phyloP scores from a whole-genome alignment of 53 echinoderm and acorn worm genomes.

The Holothuria leucospilota region DNA sequence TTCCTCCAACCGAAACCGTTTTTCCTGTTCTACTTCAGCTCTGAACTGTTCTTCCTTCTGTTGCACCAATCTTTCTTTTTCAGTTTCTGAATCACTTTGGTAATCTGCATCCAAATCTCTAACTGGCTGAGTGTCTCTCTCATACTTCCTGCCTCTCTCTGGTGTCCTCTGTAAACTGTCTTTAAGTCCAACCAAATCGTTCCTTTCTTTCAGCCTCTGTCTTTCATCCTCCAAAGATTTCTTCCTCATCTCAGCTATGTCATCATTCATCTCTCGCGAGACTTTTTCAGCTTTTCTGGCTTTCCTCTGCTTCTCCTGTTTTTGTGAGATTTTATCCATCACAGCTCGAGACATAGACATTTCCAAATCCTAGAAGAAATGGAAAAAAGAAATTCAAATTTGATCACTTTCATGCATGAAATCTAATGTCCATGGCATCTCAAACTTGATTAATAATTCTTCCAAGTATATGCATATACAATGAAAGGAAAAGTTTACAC shows the following conservation, averaged over 20 bases:
- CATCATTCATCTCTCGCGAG: conserved; percentile 65
- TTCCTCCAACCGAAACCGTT: conserved; percentile 49
- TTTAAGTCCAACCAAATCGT: conserved; percentile 25
- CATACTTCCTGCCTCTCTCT: conserved; percentile 1
- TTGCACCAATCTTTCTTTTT: conserved; percentile 46
- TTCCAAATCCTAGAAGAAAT: conserved; percentile 58
- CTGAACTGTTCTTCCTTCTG: conserved; percentile 30
- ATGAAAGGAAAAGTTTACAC: too few species aligned
- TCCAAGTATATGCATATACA: too few species aligned
- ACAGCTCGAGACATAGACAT: conserved; percentile 81
- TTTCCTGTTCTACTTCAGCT: conserved; percentile 56
- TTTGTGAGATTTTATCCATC: conserved; percentile 74
- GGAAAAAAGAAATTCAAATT: neutral
- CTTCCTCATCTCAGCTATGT: conserved; percentile 53
- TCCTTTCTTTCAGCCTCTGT: conserved; percentile 62
- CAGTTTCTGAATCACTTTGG: conserved; percentile 14
- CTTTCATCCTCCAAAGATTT: conserved; percentile 34
- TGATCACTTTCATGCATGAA: conserved; percentile 8
- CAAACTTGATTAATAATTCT: too few species aligned
- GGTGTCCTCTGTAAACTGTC: conserved; percentile 14
- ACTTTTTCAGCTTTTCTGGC: conserved; percentile 66
- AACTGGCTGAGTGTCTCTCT: neutral
- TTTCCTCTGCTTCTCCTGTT: conserved; percentile 74
- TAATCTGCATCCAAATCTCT: conserved; percentile 1
- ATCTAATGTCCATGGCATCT: too few species aligned